Base-by-base conservation (phyloP, 1,140 invertebrate species). In the Spodoptera litura region DNA sequence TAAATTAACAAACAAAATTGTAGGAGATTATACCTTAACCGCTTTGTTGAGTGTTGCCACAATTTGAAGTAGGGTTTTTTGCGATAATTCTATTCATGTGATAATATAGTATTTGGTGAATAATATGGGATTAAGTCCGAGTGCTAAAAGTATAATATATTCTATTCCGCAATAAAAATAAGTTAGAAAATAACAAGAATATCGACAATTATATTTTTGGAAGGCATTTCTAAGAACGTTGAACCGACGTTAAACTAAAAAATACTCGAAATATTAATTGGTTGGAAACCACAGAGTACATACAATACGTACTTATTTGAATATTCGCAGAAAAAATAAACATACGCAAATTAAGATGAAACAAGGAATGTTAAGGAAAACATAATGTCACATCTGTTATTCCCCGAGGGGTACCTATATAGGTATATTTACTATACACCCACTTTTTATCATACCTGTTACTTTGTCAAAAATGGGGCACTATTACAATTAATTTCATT, bases 1-100 rank as follows among this genome's bases (percentile, higher is more conserved):
- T 61, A 66, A 78, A 79, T 79, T 77, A 72, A 72, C 75, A 79
- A 78, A 74, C 58, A 74, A 61, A 76, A 81, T 74, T 20, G 58
- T 51, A 11, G 71, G 55, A 49, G 71, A 73, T 58, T 73, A 73
- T 73, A 59, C 56, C 15, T 59, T 73, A 58, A 58, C 35, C 55
- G 52, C 68, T 71, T 71, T 55, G 55, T 55, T 35, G 55, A 68
- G 61, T 68, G 49, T 68, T 68, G 44, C 64, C 49, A 52, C 20
- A 35, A 59, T 73, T 59, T 68, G 6, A 73, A 73, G 55, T 59
- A 49, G 71, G 35, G 35, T 73, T 58, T 71, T 55, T 71, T 55
- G 68, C 13, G 49, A 55, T 71, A 13, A 56, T 35, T 53, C 64
- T 55, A 35, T 56, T 71, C 31, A 71, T 71, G 49, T 68, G 64